Base-by-base conservation (phyloP, 2,113 vertebrate genomes). In the Amphilophus citrinellus region DNA sequence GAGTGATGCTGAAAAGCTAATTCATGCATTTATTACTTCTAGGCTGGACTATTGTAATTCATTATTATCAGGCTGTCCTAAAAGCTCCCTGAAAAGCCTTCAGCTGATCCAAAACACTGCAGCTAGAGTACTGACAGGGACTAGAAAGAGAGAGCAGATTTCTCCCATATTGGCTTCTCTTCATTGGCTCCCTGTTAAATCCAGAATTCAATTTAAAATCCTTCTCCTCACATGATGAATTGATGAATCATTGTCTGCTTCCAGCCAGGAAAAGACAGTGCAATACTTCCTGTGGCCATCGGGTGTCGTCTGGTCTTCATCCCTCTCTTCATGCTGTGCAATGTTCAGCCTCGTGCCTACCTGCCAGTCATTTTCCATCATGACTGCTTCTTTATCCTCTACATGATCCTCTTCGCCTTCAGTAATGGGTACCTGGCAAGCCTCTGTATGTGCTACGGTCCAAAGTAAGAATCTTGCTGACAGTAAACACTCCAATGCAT, bases 321-420 rank as follows among this genome's bases (percentile, higher is more conserved):
- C 1, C 97, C 97, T 0, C 95, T 97, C 61, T 94, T 98, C 88
- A 97, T 98, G 96, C 50, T 97, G 68, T 97, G 97, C 87, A 96
- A 97, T 3, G 93, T 97, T 24, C 88, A 95, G 1, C 61, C 92
- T 56, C 93, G 94, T 8, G 3, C 61, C 17, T 61, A 90, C 22
- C 93, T 96, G 71, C 93, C 96, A 1, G 62, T 91, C 56, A 63
- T 95, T 32, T 97, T 98, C 87, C 66, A 61, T 0, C 95, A 97
- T 10, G 97, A 98, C 0, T 92, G 93, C 83, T 94, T 92, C 87
- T 97, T 97, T 85, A 91, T 97, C 77, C 10, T 86, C n/a, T 94
- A 97, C 90, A 97, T 98, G 96, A 83, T 96, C 20, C 60, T 96
- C 7, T 97, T 97, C 7, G 96, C 96, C 2, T 76, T 96, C 76